A percentile compares a stretch with the other conserved stretches of the same genome.
phyloP scores from a whole-genome alignment of 2,113 vertebrate genomes.

The Vanacampus margaritifer region DNA sequence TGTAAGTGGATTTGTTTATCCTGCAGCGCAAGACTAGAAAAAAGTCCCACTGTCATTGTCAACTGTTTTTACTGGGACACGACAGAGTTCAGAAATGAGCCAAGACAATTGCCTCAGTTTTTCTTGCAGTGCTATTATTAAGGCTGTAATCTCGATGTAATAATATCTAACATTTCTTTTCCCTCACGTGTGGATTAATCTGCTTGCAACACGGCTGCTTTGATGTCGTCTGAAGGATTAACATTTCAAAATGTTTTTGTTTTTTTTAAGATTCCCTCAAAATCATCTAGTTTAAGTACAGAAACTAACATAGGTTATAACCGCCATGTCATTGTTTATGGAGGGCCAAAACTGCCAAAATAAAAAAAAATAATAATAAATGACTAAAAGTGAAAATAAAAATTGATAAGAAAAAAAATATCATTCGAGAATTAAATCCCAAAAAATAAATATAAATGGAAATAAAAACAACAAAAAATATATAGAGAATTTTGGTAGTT shows the following conservation, averaged over 20 bases:
- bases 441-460: too few species aligned
- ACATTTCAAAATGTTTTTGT: slow-evolving; percentile 48
- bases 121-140: not conserved
- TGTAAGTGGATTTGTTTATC: not conserved
- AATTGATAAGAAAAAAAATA: too few species aligned
- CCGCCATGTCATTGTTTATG: not conserved
- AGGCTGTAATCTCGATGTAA: slow-evolving; percentile 23
- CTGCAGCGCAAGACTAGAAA: not conserved
- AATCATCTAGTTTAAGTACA: slow-evolving; percentile 33
- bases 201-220: slow-evolving; percentile 39
- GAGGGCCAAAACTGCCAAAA: too few species aligned
- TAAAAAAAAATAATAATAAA: too few species aligned
- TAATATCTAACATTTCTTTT: slow-evolving; percentile 13
- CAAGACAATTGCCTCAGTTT: not conserved
- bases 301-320: not conserved
- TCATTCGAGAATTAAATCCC: too few species aligned
- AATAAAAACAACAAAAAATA: too few species aligned
- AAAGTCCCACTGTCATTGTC: slow-evolving; percentile 4
- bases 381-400: too few species aligned
- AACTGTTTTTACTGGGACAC: not conserved
- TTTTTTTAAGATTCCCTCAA: slow-evolving; percentile 30
- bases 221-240: slow-evolving; percentile 65
- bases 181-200: slow-evolving; percentile 47
- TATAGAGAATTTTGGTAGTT: too few species aligned
- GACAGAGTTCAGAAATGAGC: not conserved